These are phyloP conservation scores for Ctenomys sociabilis DNA, from an alignment of 2,113 vertebrate species.

Conservation along the genomic window DNA sequence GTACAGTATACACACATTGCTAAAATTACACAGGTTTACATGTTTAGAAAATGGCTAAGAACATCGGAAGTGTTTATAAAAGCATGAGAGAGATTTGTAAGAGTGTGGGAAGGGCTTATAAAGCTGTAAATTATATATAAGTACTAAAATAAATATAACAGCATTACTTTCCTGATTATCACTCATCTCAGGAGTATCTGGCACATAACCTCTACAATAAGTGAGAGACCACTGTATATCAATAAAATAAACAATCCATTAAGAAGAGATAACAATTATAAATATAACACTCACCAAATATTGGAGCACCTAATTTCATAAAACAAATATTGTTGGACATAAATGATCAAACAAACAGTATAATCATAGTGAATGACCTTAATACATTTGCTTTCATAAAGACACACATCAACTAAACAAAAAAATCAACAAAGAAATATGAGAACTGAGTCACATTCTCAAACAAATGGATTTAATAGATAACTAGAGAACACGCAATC, in stretches of 20 bases:
- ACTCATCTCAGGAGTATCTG: no score
- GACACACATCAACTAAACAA: background rate
- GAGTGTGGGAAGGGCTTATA: no score
- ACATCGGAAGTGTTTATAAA: no score
- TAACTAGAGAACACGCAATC: background rate
- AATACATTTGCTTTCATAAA: background rate
- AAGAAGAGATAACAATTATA: background rate
- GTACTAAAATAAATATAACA: no score
- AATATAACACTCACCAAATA: background rate
- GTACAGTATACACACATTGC: no score
- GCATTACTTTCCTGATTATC: no score
- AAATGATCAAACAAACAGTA: background rate
- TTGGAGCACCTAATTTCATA: background rate
- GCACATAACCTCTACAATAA: no score
- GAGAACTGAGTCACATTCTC: background rate
- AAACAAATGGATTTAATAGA: background rate
- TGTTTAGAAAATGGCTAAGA: no score
- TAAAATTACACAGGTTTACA: no score
- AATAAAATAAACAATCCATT: background rate
- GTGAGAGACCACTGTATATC: background rate
- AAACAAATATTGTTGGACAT: background rate
- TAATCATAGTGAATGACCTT: background rate
- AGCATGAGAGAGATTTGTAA: no score
- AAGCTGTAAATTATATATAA: no score
- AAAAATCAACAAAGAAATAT: background rate